These are phyloP conservation scores for Xerus rutilus DNA, from an alignment of 2,797 vertebrate species.

Conservation along the genomic window DNA sequence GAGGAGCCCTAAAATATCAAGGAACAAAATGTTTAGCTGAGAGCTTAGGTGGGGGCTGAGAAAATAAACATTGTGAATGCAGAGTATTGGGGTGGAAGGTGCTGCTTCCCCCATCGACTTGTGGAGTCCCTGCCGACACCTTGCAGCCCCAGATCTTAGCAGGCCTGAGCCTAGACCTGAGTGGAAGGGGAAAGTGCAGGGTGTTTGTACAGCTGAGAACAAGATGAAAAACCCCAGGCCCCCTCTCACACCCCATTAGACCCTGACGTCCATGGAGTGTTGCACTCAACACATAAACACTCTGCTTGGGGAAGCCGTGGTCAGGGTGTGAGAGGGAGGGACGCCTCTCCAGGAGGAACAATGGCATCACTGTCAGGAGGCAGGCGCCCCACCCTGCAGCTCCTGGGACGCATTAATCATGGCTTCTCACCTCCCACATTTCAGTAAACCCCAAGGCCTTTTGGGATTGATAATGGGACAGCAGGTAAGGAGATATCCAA, in stretches of 20 bases:
- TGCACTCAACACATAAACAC: conserved; percentile 98
- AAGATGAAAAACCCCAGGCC: conserved; percentile 98
- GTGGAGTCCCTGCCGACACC: conserved; percentile 86
- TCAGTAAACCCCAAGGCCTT: conserved; percentile 75
- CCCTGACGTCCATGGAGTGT: conserved; percentile 94
- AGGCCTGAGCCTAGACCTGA: conserved; percentile 56
- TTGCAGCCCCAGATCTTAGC: conserved; percentile 47
- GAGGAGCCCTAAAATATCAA: conserved; percentile 82
- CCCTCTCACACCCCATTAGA: conserved; percentile 97
- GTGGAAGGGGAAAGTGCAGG: conserved; percentile 88
- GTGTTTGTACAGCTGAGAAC: conserved; percentile 99
- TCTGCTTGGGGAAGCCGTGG: conserved; percentile 92
- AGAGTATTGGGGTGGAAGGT: conserved; percentile 88
- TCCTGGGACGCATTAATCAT: conserved; percentile 78
- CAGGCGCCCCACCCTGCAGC: conserved; percentile 66
- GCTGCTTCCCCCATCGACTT: conserved; percentile 84
- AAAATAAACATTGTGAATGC: conserved; percentile 91
- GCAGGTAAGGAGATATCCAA: conserved; percentile 64
- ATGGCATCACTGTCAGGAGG: conserved; percentile 91
- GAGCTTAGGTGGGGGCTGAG: conserved; percentile 85
- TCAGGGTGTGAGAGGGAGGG: conserved; percentile 90
- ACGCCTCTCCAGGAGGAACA: conserved; percentile 89
- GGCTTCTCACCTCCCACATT: conserved; percentile 10
- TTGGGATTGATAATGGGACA: conserved; percentile 40
- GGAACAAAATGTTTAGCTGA: conserved; percentile 87